Conservation (phyloP, 35 echinoderm and acorn worm species). For the Heliocidaris tuberculata region DNA sequence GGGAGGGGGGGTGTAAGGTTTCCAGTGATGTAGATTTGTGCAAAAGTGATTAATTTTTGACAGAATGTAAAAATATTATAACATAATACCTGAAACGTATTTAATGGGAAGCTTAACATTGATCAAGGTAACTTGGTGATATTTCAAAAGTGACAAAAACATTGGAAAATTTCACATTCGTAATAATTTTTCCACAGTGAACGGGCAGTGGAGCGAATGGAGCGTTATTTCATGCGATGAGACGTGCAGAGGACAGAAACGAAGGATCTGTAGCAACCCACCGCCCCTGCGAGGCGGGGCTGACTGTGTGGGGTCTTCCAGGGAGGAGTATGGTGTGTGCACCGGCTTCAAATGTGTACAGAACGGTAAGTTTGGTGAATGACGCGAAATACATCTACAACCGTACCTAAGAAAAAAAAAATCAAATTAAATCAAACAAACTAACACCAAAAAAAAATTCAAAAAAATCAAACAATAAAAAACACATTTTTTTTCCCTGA, state of each 20-base stretch:
- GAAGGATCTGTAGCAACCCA: constrained; percentile 63
- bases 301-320: constrained; percentile 52
- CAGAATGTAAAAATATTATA: too few relatives aligned
- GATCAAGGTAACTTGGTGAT: neutral
- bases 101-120: too few relatives aligned
- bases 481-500: too few relatives aligned
- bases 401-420: too few relatives aligned
- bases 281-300: constrained; percentile 69
- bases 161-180: neutral
- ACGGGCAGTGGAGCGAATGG: constrained; percentile 83
- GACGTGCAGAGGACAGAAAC: constrained; percentile 64
- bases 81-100: too few relatives aligned
- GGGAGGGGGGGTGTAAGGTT: too few relatives aligned
- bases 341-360: constrained; percentile 67
- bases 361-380: constrained; percentile 27
- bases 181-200: constrained; percentile 47
- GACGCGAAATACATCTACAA: too few relatives aligned
- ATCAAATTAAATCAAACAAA: too few relatives aligned
- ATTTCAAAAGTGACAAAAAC: neutral
- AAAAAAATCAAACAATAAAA: too few relatives aligned
- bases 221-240: constrained; percentile 59
- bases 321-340: constrained; percentile 69
- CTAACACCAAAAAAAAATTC: too few relatives aligned
- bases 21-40: too few relatives aligned
- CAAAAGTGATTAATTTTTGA: too few relatives aligned